Evolutionary conservation across 2,888 invertebrate genomes (phyloP), one percentile per base, ranked within the genome.

Genomic region (Xestia xanthographa): DNA sequence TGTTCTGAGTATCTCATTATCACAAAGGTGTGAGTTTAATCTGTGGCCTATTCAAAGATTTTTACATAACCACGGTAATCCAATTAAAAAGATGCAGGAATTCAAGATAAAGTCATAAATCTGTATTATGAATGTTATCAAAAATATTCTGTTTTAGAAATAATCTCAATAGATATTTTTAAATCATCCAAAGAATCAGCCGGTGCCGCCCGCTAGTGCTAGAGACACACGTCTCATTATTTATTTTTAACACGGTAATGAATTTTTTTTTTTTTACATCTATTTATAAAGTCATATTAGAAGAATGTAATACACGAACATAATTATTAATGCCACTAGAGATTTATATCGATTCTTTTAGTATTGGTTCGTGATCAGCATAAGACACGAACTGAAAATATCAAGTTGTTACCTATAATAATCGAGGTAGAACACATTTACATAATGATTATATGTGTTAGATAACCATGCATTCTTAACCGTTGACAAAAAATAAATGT

Each of bases 361-460:
- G 69, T 63, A 75, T 77, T 72, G 48, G 56, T 78, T 86, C 76
- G 76, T 79, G 79, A 80, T 85, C 69, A 43, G 26, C 45, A 50
- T 41, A 14, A 77, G 63, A 72, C 76, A 72, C 76, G 66, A 72
- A 72, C 78, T 78, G 41, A 85, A 75, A 74, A 72, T 66, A 56
- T 80, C 26, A 58, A 71, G 45, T 73, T 69, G n/a, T 12, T 60
- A 82, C 63, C 8, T 67, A 58, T 60, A 60, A 50, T 29, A 76
- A 67, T 62, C 58, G 65, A 79, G 65, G 34, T 26, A 48, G 38
- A 72, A 62, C 50, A 65, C 29, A 85, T 82, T 86, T 77, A 77
- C 78, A 85, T 86, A 82, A 81, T 76, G 68, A 75, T 77, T 68
- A n/a, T 77, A 63, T 60, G 60, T 60, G 60, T 87, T 81, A 83